phyloP scores from a whole-genome alignment of 2,888 invertebrate genomes.

The Agonopterix alstromeriana region DNA sequence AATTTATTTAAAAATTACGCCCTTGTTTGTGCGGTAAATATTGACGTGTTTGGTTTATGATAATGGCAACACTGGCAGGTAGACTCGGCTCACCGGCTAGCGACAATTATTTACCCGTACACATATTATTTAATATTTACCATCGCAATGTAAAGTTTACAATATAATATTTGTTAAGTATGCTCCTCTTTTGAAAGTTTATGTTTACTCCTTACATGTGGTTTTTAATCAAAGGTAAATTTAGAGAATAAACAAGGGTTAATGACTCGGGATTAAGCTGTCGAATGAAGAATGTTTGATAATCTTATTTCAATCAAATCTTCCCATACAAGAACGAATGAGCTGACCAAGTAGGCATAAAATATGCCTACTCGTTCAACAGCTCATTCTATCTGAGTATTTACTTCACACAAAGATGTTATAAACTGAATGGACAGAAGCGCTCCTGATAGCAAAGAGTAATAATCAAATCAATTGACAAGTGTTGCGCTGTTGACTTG shows the following conservation, averaged over 20 bases:
- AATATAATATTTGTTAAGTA: conserved; percentile 74
- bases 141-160: conserved; percentile 69
- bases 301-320: no score
- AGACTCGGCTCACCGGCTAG: conserved; percentile 44
- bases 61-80: conserved; percentile 74
- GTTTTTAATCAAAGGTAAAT: conserved; percentile 71
- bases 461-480: conserved; percentile 46
- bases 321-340: no score
- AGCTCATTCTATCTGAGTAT: no score
- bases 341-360: no score
- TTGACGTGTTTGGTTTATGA: conserved; percentile 77
- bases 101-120: conserved; percentile 67
- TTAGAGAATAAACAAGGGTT: conserved; percentile 50
- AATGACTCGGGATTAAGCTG: conserved; percentile 24
- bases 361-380: no score
- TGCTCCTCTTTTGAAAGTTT: conserved; percentile 69
- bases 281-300: not conserved
- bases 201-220: conserved; percentile 61
- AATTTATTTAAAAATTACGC: conserved; percentile 78
- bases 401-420: no score
- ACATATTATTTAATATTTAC: conserved; percentile 75
- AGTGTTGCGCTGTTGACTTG: conserved; percentile 37
- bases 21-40: conserved; percentile 76
- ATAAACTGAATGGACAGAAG: not conserved
- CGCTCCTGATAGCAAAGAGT: conserved; percentile 12